phyloP scores from a whole-genome alignment of 2,113 vertebrate genomes.

The Eulacestoma nigropectus region DNA sequence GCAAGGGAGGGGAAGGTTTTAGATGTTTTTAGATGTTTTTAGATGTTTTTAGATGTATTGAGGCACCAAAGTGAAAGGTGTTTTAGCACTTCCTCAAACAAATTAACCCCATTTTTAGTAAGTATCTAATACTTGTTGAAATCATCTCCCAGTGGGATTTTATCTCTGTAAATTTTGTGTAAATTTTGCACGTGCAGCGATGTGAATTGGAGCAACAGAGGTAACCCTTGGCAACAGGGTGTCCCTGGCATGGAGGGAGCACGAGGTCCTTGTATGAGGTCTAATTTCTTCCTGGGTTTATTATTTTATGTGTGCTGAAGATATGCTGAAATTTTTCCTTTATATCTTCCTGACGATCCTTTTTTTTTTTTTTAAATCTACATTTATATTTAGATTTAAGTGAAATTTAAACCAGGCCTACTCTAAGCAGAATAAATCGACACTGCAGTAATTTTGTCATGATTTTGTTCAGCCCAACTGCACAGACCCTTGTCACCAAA shows the following conservation, averaged over 20 bases:
- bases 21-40: no score
- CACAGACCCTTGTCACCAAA: neutral
- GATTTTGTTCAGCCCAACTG: neutral
- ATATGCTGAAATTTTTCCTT: neutral
- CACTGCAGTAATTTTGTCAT: rapidly evolving
- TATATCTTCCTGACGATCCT: rapidly evolving
- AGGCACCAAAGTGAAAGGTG: neutral
- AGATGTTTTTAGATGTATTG: no score
- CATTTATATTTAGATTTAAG: neutral
- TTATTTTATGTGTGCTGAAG: neutral
- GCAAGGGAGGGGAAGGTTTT: no score
- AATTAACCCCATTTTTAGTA: neutral
- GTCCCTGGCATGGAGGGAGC: neutral
- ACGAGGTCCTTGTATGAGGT: neutral
- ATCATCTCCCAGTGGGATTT: neutral
- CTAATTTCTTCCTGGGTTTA: neutral
- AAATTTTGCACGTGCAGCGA: rapidly evolving
- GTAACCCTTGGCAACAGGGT: neutral
- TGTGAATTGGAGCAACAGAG: neutral
- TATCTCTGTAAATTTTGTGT: neutral
- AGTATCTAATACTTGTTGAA: neutral
- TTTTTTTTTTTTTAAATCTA: neutral
- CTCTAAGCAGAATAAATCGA: neutral
- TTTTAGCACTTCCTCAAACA: neutral
- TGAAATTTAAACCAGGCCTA: neutral